These are phyloP conservation scores for Cephalotes varians DNA, from an alignment of 2,888 invertebrate species.

Conservation along the genomic window DNA sequence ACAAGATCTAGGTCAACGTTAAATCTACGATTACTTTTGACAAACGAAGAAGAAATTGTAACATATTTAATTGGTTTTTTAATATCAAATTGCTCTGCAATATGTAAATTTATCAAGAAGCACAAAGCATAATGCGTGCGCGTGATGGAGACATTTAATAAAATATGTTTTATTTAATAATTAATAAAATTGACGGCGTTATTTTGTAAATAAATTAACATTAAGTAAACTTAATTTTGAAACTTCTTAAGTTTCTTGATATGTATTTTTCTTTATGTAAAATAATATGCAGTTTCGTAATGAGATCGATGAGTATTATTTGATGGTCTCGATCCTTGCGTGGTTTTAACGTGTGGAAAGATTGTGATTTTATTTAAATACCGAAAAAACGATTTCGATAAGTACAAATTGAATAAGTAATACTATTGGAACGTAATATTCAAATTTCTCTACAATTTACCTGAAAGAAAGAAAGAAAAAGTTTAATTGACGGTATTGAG, in stretches of 20 bases:
- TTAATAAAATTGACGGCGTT: background rate
- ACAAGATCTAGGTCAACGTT: constrained; percentile 63
- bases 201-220: background rate
- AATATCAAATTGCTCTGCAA: background rate
- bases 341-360: too few species aligned
- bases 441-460: background rate
- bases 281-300: background rate
- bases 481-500: background rate
- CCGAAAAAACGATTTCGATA: background rate
- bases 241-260: background rate
- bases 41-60: constrained; percentile 56
- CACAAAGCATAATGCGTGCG: too few species aligned
- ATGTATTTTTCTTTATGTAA: background rate
- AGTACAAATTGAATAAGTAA: background rate
- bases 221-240: background rate
- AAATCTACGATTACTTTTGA: constrained; percentile 70
- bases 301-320: background rate
- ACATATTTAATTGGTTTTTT: constrained; percentile 3
- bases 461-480: background rate
- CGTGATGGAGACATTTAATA: background rate
- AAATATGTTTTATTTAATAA: too few species aligned
- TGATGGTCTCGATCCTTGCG: too few species aligned
- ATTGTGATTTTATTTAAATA: too few species aligned
- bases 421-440: background rate
- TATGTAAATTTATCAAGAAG: background rate